Base-by-base conservation (phyloP, 2,888 invertebrate species). In the Scaptomyza parva region DNA sequence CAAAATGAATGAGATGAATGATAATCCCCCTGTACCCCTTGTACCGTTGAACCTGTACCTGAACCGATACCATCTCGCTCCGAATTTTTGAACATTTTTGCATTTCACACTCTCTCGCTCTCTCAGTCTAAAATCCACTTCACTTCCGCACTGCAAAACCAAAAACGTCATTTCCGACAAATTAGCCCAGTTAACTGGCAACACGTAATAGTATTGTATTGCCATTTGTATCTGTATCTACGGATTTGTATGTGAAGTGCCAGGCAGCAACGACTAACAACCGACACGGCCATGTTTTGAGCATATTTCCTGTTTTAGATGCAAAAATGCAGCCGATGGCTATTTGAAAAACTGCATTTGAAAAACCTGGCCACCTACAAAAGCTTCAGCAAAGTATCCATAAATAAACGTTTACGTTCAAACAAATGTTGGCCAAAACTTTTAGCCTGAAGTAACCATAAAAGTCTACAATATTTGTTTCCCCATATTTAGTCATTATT, bases 111-210 rank as follows among this genome's bases (percentile, higher is more conserved):
- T 14, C n/a, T 37, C 9, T n/a, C 0, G 3, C 37, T 17, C 8
- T 14, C 9, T 7, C n/a, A n/a, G 17, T n/a, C n/a, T 47, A 30
- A 47, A 47, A 26, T 7, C 18, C 30, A 18, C 17, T 30, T 30
- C 62, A 63, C 84, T 66, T 81, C 88, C 80, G 86, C 37, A 77
- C 28, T 60, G 35, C 12, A 76, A 72, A 70, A 64, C 75, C 84
- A 40, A 79, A 81, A 88, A 88, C 67, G 77, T 88, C 55, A 88
- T 81, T 81, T 88, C 88, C 88, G 88, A 88, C 84, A 81, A 81
- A 81, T 81, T 86, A 81, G 86, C 80, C 66, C 80, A 86, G 84
- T 86, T 80, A 79, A 88, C 86, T 76, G 76, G 72, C 84, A 76
- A 66, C 79, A 55, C 37, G 37, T 37, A 37, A 37, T 53, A 61